Evolutionary conservation across 2,797 vertebrate species (phyloP).

Genomic region (Pelochelys cantorii): DNA sequence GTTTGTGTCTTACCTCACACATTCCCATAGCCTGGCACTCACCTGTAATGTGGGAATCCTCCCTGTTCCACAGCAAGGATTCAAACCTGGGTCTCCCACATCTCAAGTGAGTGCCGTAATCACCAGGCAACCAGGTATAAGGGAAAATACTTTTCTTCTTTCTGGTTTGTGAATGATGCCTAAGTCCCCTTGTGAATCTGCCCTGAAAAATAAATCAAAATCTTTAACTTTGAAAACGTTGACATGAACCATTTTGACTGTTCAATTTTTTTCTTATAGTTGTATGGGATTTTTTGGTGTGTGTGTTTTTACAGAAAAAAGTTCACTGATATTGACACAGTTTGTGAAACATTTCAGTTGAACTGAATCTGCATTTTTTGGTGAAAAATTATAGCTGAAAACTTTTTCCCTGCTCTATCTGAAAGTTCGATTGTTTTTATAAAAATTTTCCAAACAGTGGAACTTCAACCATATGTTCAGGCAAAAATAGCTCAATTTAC

Average conservation of each 20-base stretch:
- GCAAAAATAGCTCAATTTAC: constrained; percentile 66
- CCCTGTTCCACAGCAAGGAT: not conserved
- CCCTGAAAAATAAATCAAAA: not conserved
- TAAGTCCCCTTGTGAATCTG: not conserved
- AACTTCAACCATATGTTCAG: constrained; percentile 43
- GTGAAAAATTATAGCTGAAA: not conserved
- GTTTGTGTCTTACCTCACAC: too few relatives aligned
- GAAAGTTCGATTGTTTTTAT: constrained; percentile 11
- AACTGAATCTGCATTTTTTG: not conserved
- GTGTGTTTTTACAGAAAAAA: not conserved
- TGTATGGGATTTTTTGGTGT: not conserved
- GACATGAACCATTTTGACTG: not conserved
- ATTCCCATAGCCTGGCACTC: not conserved
- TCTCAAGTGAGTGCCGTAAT: not conserved
- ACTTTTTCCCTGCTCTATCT: not conserved
- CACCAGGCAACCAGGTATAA: not conserved
- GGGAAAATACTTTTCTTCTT: not conserved
- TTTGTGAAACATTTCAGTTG: not conserved
- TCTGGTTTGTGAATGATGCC: not conserved
- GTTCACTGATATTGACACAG: not conserved
- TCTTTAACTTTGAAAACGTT: not conserved
- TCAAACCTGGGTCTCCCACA: not conserved
- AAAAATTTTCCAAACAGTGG: not conserved
- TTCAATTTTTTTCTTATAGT: not conserved
- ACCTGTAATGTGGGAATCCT: not conserved